Conservation (phyloP, 2,797 vertebrate genomes). For the Pagetopsis macropterus region DNA sequence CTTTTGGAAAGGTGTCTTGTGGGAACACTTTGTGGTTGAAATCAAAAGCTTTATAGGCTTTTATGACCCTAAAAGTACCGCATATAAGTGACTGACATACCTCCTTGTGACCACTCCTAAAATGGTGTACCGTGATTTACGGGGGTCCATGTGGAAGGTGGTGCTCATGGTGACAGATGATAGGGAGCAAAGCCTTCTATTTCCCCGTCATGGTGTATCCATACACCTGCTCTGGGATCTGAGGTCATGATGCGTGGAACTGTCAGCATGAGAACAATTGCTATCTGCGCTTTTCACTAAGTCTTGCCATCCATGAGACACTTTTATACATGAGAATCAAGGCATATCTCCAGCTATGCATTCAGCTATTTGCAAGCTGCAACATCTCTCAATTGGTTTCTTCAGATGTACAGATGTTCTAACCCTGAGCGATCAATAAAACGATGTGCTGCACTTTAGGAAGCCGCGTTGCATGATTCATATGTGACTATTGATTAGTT, state of each 20-base stretch:
- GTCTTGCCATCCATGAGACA: slow-evolving; percentile 1
- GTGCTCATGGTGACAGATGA: slow-evolving; percentile 60
- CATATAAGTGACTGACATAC: slow-evolving; percentile 4
- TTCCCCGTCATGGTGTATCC: slow-evolving; percentile 11
- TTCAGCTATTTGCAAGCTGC: background rate
- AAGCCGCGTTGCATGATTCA: background rate
- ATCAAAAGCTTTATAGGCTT: background rate
- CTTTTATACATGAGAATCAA: slow-evolving; percentile 4
- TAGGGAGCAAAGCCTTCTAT: slow-evolving; percentile 46
- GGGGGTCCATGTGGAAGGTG: slow-evolving; percentile 26
- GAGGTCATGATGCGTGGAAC: slow-evolving; percentile 55
- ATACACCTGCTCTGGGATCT: slow-evolving; percentile 17
- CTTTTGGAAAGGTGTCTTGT: background rate
- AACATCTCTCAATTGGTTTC: background rate
- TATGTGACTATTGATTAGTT: slow-evolving; percentile 27
- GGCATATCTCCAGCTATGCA: background rate
- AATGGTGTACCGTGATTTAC: slow-evolving; percentile 41
- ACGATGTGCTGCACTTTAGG: slow-evolving; percentile 1
- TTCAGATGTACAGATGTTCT: slow-evolving; percentile 20
- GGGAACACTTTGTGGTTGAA: background rate
- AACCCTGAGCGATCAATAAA: slow-evolving; percentile 9
- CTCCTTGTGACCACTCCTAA: slow-evolving; percentile 12
- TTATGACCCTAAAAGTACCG: background rate
- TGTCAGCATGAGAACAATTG: slow-evolving; percentile 45
- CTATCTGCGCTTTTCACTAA: background rate